Percentiles rank a stretch among this genome's conserved stretches.
Conservation (phyloP, 2,888 invertebrate genomes). For the Microdon myrmicae region DNA sequence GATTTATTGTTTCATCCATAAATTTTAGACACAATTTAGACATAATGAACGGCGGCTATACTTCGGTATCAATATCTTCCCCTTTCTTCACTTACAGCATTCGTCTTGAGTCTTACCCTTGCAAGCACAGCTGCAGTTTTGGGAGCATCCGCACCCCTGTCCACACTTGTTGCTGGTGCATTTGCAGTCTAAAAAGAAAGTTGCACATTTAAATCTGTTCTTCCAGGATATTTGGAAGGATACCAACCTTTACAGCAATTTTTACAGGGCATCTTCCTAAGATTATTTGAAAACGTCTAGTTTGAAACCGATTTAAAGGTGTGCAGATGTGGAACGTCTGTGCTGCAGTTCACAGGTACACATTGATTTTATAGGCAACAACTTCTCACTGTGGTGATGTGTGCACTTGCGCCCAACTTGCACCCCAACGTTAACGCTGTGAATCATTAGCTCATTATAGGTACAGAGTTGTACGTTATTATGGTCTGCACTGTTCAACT, state of each 20-base stretch:
- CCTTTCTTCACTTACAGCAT: constrained; percentile 23
- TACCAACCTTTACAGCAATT: constrained; percentile 38
- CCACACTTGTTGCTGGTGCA: constrained; percentile 31
- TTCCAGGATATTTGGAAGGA: not conserved
- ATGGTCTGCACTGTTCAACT: no score
- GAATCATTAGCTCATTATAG: no score
- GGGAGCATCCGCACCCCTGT: constrained; percentile 23
- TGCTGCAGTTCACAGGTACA: no score
- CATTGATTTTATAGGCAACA: constrained; percentile 32
- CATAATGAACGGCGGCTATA: no score
- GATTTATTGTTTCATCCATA: no score
- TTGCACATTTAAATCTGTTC: not conserved
- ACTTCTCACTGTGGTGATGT: constrained; percentile 9
- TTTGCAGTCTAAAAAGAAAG: constrained; percentile 26
- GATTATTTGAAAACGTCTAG: not conserved
- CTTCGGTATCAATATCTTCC: no score
- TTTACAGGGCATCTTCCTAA: constrained; percentile 30
- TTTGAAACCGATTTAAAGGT: constrained; percentile 6
- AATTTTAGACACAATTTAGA: no score
- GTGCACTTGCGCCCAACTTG: constrained; percentile 36
- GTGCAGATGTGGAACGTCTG: not conserved
- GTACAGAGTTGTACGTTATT: no score
- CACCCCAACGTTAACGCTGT: no score
- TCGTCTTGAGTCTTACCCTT: constrained; percentile 19
- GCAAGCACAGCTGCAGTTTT: constrained; percentile 35